Evolutionary conservation across 2,888 invertebrate species (phyloP).

Genomic region (Pheosia gnoma): DNA sequence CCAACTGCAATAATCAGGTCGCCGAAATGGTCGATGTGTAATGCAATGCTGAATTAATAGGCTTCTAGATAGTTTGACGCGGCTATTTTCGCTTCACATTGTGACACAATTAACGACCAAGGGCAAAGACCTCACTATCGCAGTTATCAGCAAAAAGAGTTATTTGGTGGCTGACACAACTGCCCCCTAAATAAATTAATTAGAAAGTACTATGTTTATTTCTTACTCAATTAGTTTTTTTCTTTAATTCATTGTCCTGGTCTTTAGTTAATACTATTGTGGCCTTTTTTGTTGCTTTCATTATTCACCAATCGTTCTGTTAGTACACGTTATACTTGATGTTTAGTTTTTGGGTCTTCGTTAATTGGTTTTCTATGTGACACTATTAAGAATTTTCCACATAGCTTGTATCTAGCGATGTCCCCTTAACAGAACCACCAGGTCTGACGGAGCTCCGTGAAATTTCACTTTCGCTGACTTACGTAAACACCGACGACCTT

Average conservation of each 20-base stretch:
- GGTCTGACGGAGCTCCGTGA: constrained; percentile 33
- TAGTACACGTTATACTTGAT: no score
- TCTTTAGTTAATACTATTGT: background rate
- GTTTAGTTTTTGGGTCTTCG: no score
- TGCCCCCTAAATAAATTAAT: background rate
- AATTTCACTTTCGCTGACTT: constrained; percentile 77
- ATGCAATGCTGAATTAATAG: no score
- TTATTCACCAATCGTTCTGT: no score
- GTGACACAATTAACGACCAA: constrained; percentile 24
- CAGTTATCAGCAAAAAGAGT: constrained; percentile 26
- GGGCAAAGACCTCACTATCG: constrained; percentile 34
- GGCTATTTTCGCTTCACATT: constrained; percentile 22
- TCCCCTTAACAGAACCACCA: constrained; percentile 40
- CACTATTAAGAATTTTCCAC: background rate
- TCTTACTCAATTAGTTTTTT: background rate
- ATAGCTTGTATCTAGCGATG: background rate
- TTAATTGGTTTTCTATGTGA: background rate
- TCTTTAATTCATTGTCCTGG: background rate
- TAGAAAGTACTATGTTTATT: constrained; percentile 1
- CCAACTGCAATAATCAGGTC: no score
- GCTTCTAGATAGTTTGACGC: background rate
- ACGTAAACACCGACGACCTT: constrained; percentile 67
- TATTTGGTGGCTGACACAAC: background rate
- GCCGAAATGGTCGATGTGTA: no score
- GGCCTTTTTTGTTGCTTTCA: no score